phyloP scores from a whole-genome alignment of 2,113 vertebrate species.

The Todiramphus chloris region DNA sequence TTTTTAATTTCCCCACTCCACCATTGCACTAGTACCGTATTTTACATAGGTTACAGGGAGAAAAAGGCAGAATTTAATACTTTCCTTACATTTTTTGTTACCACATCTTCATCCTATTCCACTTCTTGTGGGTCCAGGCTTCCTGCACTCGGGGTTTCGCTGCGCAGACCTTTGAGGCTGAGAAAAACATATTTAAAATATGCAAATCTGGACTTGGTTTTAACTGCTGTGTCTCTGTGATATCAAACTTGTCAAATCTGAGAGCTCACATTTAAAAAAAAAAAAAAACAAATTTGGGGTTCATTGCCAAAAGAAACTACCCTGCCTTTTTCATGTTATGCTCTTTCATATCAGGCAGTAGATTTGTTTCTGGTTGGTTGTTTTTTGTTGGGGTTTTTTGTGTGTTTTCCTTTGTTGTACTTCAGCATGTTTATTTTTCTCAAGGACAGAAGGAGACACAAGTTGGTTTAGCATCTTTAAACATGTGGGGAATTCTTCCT shows the following conservation, averaged over 20 bases:
- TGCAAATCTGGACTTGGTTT: background rate
- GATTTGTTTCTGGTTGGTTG: background rate
- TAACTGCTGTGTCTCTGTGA: background rate
- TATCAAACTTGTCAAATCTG: background rate
- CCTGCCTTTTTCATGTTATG: background rate
- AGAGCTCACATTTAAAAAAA: background rate
- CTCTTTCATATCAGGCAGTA: background rate
- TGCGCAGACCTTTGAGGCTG: background rate
- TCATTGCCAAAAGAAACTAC: background rate
- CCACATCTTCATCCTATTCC: background rate
- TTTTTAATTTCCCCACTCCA: too few species aligned
- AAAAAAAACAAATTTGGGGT: fast-evolving
- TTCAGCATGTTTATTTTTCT: background rate
- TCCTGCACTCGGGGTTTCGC: background rate
- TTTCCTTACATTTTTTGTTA: background rate
- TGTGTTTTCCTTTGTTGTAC: background rate
- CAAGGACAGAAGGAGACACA: background rate
- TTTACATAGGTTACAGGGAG: background rate
- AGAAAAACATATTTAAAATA: background rate
- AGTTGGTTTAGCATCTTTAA: background rate
- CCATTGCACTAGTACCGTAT: fast-evolving
- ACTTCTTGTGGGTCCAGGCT: background rate
- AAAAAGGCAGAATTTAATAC: background rate
- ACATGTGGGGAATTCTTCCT: background rate
- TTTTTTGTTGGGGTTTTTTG: background rate